Evolutionary conservation across 2,888 invertebrate genomes (phyloP), one percentile per base, ranked within the genome.

Genomic region (Brachylomia viminalis): DNA sequence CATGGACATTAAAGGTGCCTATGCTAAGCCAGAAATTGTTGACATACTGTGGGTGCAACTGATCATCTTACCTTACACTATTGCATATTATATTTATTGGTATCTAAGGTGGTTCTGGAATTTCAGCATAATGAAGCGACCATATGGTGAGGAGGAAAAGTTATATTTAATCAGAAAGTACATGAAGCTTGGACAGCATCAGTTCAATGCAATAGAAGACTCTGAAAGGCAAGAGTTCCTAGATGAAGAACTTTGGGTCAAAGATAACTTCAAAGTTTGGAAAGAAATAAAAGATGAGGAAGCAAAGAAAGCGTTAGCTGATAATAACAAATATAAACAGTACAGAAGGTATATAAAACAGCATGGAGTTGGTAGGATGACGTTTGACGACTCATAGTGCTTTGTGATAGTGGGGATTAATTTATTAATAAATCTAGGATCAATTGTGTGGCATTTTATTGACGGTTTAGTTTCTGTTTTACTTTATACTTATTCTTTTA

Each of bases 1-100:
- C 91, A 98, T 99, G 98, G 99, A 99, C 91, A 99, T 99, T 66
- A 98, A 98, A 92, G 99, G 99, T 30, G 98, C 98, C 1, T 99
- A 99, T 94, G 98, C 98, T 0, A 98, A 98, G 91, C 99, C 99
- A 0, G 97, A 97, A 71, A 93, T 98, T 33, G 91, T 95, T 69
- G 98, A 99, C 93, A 97, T 99, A 15, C 95, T 99, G 13, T 98
- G 98, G 98, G 96, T 99, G 70, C 98, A 99, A 94, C 91, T 99
- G 33, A 95, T 99, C 52, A 97, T 98, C 38, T 97, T 98, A 38
- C 99, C 99, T 0, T 98, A 98, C 90, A 98, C 98, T 2, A 88
- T 98, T n/a, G 92, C 96, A 4, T 96, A 96, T 86, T 98, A 98
- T 91, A 93, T 98, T 74, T 96, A 96, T 85, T 99, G 98, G 98